Base-by-base conservation (phyloP, 2,888 invertebrate genomes). In the Pachymerium ferrugineum region DNA sequence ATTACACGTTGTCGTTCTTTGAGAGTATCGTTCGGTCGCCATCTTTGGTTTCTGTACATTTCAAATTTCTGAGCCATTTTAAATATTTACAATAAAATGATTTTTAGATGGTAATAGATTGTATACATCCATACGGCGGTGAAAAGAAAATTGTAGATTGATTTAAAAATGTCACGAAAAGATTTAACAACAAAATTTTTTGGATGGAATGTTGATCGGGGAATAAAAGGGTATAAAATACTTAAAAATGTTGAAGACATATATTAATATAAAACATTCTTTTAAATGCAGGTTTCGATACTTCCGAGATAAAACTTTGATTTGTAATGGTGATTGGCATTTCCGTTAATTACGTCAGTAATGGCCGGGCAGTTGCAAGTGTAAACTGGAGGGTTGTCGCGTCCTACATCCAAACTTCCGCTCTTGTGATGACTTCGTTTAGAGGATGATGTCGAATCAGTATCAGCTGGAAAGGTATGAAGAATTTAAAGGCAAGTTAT, bases 221-320 rank as follows among this genome's bases (percentile, higher is more conserved):
- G 33, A 33, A 33, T 33, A 33, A 8, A 33, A 8, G 12, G 6
- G 12, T 33, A 33, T 33, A 33, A 33, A 8, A 33, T 33, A 33
- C 12, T 8, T 33, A 12, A 8, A 33, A 8, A 33, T 33, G 33
- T 33, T 8, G 6, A 33, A 8, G 33, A 33, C 12, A 12, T 33
- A 33, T 33, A 33, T 33, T 8, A 8, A 33, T 33, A 33, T 33
- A 33, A 33, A 33, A 33, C 6, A 33, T 33, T 8, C 33, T 54
- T 54, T 16, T 29, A 67, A 67, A 67, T 67, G 67, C 67, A 67
- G 19, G 67, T 28, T 67, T 67, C 67, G 14, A 67, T 67, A 22
- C 67, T 67, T 5, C 29, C 67, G 12, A 67, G 67, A 16, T 67
- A 67, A 10, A 28, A 28, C 14, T 28, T 67, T 16, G 67, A 28